Conservation (phyloP, 2,113 vertebrate genomes). For the Ascaphus truei region DNA sequence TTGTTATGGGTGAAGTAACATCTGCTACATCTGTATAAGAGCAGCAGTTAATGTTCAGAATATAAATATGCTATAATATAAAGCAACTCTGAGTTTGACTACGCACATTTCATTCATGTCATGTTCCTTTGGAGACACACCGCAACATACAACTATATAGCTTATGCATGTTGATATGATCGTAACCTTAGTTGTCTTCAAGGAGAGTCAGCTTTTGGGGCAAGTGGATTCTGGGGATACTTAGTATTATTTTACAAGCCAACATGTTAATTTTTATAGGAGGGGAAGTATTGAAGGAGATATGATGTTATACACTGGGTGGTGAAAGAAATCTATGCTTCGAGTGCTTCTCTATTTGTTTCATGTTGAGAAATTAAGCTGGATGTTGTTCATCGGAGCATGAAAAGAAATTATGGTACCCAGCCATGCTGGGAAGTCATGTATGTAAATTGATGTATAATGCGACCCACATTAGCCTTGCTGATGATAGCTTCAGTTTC, state of each 20-base stretch:
- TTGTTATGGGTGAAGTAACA: too few relatives aligned
- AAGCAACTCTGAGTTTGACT: too few relatives aligned
- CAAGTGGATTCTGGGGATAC: neutral
- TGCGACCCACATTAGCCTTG: constrained; percentile 52
- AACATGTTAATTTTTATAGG: neutral
- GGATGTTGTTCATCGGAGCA: constrained; percentile 54
- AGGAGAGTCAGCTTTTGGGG: too few relatives aligned
- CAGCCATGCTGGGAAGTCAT: neutral
- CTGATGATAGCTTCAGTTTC: constrained; percentile 55
- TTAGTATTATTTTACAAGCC: neutral
- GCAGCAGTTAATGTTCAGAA: too few relatives aligned
- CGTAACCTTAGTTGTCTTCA: too few relatives aligned
- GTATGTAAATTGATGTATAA: constrained; percentile 70
- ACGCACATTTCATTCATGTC: too few relatives aligned
- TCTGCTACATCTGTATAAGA: too few relatives aligned
- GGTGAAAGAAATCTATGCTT: neutral
- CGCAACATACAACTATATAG: too few relatives aligned
- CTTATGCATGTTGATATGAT: too few relatives aligned
- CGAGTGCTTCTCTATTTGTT: constrained; percentile 41
- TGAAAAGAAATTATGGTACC: constrained; percentile 45
- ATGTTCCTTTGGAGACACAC: too few relatives aligned
- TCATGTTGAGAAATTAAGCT: constrained; percentile 60
- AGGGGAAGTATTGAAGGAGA: neutral
- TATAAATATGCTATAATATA: too few relatives aligned
- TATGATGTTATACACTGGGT: neutral